Evolutionary conservation across 2,113 vertebrate species (phyloP), one percentile per base, ranked within the genome.

Genomic region (Hirundichthys speculiger): DNA sequence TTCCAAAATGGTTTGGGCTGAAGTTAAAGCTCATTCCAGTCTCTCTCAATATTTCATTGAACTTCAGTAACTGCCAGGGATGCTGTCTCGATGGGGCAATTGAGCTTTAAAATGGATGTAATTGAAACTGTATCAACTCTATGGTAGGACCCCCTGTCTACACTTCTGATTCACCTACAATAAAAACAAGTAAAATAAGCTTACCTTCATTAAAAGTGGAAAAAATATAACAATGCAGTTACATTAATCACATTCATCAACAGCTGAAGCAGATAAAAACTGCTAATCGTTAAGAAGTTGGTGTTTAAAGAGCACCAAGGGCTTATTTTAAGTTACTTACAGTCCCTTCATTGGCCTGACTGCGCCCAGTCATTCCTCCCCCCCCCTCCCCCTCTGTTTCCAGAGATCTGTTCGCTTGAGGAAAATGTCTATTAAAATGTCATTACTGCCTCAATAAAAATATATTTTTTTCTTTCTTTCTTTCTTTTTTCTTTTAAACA

Each of bases 381-480:
- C 47, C 72, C 70, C 74, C 54, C n/a, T 30, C 30, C 22, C 46
- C 57, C 69, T 70, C 83, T 67, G 80, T 85, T 86, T 83, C 72
- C 79, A 73, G 85, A 85, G 87, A 88, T 87, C 78, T 81, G 69
- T 88, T 83, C 72, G 76, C 86, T 90, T 87, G 86, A 88, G 83
- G 85, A 81, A 87, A 86, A 82, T 72, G 68, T 68, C 83, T 82
- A 89, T 90, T 91, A 90, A 90, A 90, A 89, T 88, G 84, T 86
- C 86, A 90, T 91, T 90, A 90, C 70, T 1, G 58, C 82, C 59
- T 68, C 73, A 73, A 68, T 75, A 81, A 87, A 89, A 86, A n/a
- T n/a, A n/a, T n/a, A n/a, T n/a, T n/a, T n/a, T n/a, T n/a, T n/a
- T n/a, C n/a, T n/a, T n/a, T n/a, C n/a, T n/a, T n/a, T n/a, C n/a